These are phyloP conservation scores for Euplagia quadripunctaria DNA, from an alignment of 2,888 invertebrate genomes.

Conservation along the genomic window DNA sequence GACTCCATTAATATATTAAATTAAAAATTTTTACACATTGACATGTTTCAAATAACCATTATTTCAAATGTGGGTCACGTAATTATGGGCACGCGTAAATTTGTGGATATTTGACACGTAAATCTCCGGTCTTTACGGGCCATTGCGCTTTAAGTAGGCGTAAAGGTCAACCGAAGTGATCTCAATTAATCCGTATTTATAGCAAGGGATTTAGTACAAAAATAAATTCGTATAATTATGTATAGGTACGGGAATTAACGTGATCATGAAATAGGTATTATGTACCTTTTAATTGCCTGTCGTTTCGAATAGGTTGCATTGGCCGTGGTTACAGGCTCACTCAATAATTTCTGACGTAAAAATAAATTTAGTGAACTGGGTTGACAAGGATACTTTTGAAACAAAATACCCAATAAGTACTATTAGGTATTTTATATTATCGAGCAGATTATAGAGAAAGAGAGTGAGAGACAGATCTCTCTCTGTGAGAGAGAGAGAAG, in stretches of 20 bases:
- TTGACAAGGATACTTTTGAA: no score
- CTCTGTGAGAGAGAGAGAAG: no score
- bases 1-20: neutral
- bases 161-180: slow-evolving; percentile 25
- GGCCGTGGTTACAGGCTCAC: no score
- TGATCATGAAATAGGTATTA: neutral
- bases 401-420: no score
- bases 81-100: slow-evolving; percentile 28
- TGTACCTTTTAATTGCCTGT: no score
- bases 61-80: slow-evolving; percentile 9
- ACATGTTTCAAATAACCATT: slow-evolving; percentile 1
- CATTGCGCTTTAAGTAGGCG: slow-evolving; percentile 19
- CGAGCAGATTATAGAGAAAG: no score
- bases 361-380: no score
- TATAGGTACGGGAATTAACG: neutral
- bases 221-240: slow-evolving; percentile 16
- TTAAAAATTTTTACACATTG: neutral
- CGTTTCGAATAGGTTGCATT: no score
- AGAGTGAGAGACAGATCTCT: no score
- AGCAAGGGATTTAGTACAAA: slow-evolving; percentile 13
- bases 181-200: slow-evolving; percentile 38
- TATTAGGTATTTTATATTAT: no score
- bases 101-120: slow-evolving; percentile 21
- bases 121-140: slow-evolving; percentile 28
- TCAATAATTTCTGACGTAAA: no score